Evolutionary conservation across 2,113 vertebrate species (phyloP).

Genomic region (Prionailurus bengalensis): DNA sequence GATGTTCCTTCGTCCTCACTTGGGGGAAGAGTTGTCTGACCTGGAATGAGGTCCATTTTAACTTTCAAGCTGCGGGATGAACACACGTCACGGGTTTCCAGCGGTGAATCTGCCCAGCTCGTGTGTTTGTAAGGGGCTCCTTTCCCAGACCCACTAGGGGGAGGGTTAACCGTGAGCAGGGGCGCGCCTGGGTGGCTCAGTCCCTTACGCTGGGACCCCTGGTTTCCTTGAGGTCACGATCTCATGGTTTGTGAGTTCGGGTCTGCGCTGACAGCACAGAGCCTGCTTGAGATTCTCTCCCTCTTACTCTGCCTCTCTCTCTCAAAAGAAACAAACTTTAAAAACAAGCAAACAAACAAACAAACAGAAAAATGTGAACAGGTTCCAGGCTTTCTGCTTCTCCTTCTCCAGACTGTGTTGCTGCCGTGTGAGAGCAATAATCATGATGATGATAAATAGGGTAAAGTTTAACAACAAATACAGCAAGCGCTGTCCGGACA

Average conservation of each 20-base stretch:
- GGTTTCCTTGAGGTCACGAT: too few species aligned
- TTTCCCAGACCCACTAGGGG: fast-evolving
- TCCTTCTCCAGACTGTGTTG: fast-evolving
- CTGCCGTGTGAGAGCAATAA: not conserved
- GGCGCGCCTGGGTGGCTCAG: too few species aligned
- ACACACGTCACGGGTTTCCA: fast-evolving
- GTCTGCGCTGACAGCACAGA: too few species aligned
- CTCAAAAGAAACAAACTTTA: too few species aligned
- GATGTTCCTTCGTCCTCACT: fast-evolving
- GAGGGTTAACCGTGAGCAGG: fast-evolving
- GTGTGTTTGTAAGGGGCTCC: fast-evolving
- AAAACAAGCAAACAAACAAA: too few species aligned
- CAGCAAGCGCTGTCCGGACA: fast-evolving
- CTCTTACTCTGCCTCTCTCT: too few species aligned
- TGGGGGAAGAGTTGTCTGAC: not conserved
- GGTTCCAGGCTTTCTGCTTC: fast-evolving
- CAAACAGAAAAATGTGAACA: not conserved
- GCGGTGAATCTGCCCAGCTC: fast-evolving
- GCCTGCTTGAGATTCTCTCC: too few species aligned
- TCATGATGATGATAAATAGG: not conserved
- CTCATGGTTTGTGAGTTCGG: too few species aligned
- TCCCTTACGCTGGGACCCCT: too few species aligned
- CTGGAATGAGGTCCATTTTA: fast-evolving
- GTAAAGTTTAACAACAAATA: fast-evolving
- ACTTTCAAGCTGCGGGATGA: not conserved